phyloP scores from a whole-genome alignment of 2,797 vertebrate genomes.

The Lithobates pipiens region DNA sequence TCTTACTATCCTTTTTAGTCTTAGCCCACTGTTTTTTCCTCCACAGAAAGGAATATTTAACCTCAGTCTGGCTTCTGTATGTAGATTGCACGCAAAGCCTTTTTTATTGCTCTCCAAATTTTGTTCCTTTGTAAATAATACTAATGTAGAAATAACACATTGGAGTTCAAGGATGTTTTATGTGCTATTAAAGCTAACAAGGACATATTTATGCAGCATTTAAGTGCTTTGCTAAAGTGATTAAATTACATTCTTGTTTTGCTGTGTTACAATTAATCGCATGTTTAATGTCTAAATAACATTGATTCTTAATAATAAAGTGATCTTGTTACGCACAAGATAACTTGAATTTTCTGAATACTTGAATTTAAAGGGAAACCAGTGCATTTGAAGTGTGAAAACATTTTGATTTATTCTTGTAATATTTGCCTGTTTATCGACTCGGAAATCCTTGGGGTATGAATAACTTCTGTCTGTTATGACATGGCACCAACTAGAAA shows the following conservation, averaged over 20 bases:
- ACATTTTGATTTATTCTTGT: too few species aligned
- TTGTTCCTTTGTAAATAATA: not conserved
- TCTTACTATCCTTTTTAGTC: not conserved
- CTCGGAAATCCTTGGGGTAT: not conserved
- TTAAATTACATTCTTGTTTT: not conserved
- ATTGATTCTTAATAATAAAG: too few species aligned
- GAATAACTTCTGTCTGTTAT: not conserved
- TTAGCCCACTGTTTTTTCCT: constrained; percentile 27
- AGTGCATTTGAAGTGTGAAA: too few species aligned
- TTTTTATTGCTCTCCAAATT: constrained; percentile 47
- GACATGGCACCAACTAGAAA: not conserved
- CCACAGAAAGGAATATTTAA: constrained; percentile 69
- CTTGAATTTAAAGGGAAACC: too few species aligned
- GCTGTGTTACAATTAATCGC: constrained; percentile 43
- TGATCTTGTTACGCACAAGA: too few species aligned
- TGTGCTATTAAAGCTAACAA: not conserved
- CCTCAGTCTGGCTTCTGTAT: constrained; percentile 70
- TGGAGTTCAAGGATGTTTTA: not conserved
- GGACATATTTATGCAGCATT: not conserved
- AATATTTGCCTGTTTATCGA: not conserved
- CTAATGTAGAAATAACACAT: constrained; percentile 20
- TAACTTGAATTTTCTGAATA: too few species aligned
- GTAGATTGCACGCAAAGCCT: constrained; percentile 67
- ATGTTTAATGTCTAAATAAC: constrained; percentile 20
- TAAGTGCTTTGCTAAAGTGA: not conserved